phyloP scores from a whole-genome alignment of 1,140 invertebrate genomes.

The Diplogasteroides magnus region DNA sequence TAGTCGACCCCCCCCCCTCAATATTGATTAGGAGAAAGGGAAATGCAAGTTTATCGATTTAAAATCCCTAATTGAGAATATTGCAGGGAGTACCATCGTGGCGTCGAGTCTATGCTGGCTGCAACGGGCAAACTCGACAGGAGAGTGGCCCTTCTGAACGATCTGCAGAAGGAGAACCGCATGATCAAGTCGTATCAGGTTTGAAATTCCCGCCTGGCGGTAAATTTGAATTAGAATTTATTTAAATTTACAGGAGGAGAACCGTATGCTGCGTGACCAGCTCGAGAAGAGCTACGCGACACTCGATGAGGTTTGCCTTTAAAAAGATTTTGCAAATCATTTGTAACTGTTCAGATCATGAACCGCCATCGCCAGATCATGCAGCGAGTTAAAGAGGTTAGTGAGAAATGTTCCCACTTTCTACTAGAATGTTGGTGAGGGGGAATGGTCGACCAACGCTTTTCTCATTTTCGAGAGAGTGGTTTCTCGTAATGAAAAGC shows the following conservation, averaged over 20 bases:
- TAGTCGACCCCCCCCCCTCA: too few species aligned
- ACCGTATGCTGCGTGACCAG: background rate
- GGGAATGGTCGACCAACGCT: too few species aligned
- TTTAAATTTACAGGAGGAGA: background rate
- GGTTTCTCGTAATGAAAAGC: too few species aligned
- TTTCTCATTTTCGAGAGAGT: too few species aligned
- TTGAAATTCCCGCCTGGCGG: too few species aligned
- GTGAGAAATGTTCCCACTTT: too few species aligned
- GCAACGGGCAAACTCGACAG: background rate
- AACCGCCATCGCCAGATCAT: background rate
- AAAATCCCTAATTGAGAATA: too few species aligned
- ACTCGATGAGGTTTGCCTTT: background rate
- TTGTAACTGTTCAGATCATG: background rate
- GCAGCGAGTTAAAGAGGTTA: background rate
- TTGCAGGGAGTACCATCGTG: background rate
- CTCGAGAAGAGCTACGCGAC: background rate
- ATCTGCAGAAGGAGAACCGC: background rate
- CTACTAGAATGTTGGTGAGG: too few species aligned
- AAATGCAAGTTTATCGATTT: too few species aligned
- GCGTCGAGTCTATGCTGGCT: background rate
- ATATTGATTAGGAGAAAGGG: too few species aligned
- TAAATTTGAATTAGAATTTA: too few species aligned
- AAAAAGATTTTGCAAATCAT: background rate
- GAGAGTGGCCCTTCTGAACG: background rate
- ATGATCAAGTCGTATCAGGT: background rate